phyloP scores from a whole-genome alignment of 1,140 invertebrate species.

The Zaprionus lachaisei region DNA sequence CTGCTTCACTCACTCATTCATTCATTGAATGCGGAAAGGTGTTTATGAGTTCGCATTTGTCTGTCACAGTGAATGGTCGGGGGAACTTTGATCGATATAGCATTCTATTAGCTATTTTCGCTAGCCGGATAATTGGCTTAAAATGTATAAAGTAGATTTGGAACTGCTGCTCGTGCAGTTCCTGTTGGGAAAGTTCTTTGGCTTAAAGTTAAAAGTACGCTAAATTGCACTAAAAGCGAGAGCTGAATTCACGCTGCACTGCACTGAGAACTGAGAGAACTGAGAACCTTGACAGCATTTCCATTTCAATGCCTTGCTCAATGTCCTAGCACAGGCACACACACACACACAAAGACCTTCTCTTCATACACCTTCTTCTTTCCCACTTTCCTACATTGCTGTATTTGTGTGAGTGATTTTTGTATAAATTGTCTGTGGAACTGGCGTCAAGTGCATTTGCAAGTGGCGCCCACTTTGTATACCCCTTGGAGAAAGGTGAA shows the following conservation, averaged over 20 bases:
- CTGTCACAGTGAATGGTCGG: conserved; percentile 6
- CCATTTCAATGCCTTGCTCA: conserved; percentile 65
- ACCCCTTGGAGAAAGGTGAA: background rate
- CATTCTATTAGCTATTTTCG: conserved; percentile 40
- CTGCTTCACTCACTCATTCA: conserved; percentile 30
- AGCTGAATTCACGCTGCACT: conserved; percentile 21
- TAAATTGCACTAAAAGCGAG: conserved; percentile 11
- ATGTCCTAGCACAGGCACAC: conserved; percentile 41
- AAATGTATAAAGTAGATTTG: conserved; percentile 7
- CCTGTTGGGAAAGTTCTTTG: conserved; percentile 53
- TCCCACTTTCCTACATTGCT: background rate
- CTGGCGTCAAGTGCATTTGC: conserved; percentile 49
- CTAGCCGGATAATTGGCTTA: conserved; percentile 49
- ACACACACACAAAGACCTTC: conserved; percentile 5
- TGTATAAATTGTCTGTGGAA: conserved; percentile 74
- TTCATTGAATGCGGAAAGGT: conserved; percentile 77
- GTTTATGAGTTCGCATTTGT: conserved; percentile 61
- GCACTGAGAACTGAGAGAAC: conserved; percentile 8
- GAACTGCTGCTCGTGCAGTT: conserved; percentile 29
- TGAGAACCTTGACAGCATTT: conserved; percentile 59
- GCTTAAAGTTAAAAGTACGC: conserved; percentile 10
- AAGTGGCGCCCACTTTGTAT: conserved; percentile 11
- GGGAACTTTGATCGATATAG: conserved; percentile 64
- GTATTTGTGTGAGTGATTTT: conserved; percentile 58
- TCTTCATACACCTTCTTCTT: background rate